These are phyloP conservation scores for Penaeus chinensis DNA, from an alignment of 1,140 invertebrate species.

Conservation along the genomic window DNA sequence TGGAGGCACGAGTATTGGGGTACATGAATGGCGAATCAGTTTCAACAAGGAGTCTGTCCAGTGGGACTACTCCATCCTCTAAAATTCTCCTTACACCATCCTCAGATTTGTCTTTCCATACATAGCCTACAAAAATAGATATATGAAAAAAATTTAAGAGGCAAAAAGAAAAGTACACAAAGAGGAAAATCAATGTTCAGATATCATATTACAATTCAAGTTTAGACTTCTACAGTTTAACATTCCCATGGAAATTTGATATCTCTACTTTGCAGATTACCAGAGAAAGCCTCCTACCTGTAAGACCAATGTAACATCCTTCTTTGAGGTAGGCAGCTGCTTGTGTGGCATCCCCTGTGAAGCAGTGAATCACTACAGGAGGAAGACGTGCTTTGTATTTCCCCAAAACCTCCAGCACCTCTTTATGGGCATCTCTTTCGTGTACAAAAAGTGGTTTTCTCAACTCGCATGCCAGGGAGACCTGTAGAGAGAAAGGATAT, in stretches of 20 bases:
- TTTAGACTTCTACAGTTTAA: no score
- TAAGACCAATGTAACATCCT: constrained; percentile 88
- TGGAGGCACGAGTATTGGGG: constrained; percentile 92
- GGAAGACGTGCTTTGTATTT: constrained; percentile 76
- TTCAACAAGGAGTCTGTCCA: constrained; percentile 88
- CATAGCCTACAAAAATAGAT: constrained; percentile 74
- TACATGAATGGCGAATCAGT: constrained; percentile 97
- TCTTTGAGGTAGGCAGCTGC: constrained; percentile 87
- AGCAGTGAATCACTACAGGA: constrained; percentile 90
- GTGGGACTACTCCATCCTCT: constrained; percentile 81
- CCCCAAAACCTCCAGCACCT: constrained; percentile 75
- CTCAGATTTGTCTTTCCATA: constrained; percentile 95
- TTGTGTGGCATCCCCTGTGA: constrained; percentile 88
- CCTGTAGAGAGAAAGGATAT: constrained; percentile 68
- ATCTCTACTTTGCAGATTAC: no score
- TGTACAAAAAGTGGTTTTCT: constrained; percentile 92
- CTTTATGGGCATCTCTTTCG: constrained; percentile 88
- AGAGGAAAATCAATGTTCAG: no score
- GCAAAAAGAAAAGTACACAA: no score
- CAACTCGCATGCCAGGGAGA: constrained; percentile 86
- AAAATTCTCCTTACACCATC: constrained; percentile 86
- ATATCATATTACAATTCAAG: no score
- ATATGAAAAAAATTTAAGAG: no score
- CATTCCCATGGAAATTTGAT: no score
- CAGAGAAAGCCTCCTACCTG: constrained; percentile 71